phyloP scores from a whole-genome alignment of 2,797 vertebrate genomes.

The Tangara arthus region DNA sequence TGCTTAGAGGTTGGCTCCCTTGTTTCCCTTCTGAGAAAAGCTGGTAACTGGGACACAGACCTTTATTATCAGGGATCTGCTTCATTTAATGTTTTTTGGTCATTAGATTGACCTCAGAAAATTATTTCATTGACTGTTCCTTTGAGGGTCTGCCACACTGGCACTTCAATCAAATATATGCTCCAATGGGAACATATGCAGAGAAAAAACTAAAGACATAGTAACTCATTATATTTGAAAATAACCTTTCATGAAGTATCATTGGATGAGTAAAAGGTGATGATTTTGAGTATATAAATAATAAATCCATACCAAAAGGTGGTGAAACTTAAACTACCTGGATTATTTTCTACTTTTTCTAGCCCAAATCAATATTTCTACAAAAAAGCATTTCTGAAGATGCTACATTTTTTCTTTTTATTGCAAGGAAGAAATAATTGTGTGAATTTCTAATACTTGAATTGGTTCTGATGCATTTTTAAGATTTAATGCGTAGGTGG shows the following conservation, averaged over 20 bases:
- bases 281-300: background rate
- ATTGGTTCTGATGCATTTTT: background rate
- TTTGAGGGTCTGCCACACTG: background rate
- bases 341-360: background rate
- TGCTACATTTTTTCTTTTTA: background rate
- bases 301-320: background rate
- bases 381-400: background rate
- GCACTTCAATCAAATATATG: background rate
- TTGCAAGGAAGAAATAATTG: background rate
- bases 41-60: background rate
- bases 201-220: background rate
- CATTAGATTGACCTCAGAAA: background rate
- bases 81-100: background rate
- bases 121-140: background rate
- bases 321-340: background rate
- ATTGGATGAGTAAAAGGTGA: background rate
- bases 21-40: background rate
- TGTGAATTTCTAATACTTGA: background rate
- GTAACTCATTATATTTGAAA: background rate
- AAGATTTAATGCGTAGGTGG: background rate
- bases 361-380: background rate
- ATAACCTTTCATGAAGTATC: background rate
- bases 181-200: background rate
- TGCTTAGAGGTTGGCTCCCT: background rate
- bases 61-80: background rate